A percentile compares a stretch with the other conserved stretches of the same genome.
Conservation (phyloP, 2,888 invertebrate genomes). For the Cosmia pyralina region DNA sequence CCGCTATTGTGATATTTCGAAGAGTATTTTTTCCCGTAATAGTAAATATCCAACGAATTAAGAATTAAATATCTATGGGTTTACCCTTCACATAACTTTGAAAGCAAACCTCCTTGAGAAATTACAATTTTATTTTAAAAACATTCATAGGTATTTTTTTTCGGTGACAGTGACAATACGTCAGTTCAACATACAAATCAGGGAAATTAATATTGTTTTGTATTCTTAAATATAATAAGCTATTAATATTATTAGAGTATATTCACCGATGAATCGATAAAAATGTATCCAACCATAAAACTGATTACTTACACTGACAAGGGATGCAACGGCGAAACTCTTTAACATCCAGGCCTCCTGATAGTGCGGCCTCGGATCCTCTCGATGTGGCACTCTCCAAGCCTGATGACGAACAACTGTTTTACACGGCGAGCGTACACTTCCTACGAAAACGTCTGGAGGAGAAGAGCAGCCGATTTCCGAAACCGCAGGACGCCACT, state of each 20-base stretch:
- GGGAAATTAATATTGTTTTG: conserved; percentile 58
- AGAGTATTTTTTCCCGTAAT: not conserved
- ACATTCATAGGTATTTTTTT: not conserved
- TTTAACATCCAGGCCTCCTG: conserved; percentile 53
- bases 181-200: conserved; percentile 53
- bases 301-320: conserved; percentile 61
- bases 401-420: conserved; percentile 77
- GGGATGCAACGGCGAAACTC: conserved; percentile 75
- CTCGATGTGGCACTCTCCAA: conserved; percentile 66
- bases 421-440: conserved; percentile 83
- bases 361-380: conserved; percentile 57
- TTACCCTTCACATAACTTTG: not conserved
- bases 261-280: conserved; percentile 63
- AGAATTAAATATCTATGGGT: not conserved
- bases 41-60: not conserved
- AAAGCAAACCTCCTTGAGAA: conserved; percentile 30
- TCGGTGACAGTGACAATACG: conserved; percentile 52
- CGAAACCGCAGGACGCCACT: conserved; percentile 63
- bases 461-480: conserved; percentile 70
- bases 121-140: not conserved
- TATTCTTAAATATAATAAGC: conserved; percentile 42
- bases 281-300: conserved; percentile 69
- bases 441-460: conserved; percentile 82
- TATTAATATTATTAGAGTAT: conserved; percentile 40
- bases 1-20: too few relatives aligned